Evolutionary conservation across 1,140 invertebrate genomes (phyloP).

Genomic region (Adoxophyes honmai): DNA sequence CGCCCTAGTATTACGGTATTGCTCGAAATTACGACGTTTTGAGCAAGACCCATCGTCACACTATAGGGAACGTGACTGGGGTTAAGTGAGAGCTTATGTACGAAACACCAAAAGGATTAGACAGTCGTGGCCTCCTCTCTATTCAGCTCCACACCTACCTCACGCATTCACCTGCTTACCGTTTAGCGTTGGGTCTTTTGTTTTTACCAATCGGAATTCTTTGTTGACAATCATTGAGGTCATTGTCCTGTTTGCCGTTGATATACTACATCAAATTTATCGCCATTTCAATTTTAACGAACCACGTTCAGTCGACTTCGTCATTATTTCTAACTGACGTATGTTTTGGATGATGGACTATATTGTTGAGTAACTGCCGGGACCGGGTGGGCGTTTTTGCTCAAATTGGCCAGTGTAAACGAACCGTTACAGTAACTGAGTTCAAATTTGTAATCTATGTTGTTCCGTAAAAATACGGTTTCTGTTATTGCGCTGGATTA

Average conservation of each 20-base stretch:
- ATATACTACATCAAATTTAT: too few relatives aligned
- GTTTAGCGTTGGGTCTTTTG: too few relatives aligned
- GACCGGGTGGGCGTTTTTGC: conserved; percentile 28
- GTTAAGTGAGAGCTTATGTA: conserved; percentile 12
- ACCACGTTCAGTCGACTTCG: too few relatives aligned
- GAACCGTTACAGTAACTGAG: conserved; percentile 25
- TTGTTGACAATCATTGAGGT: too few relatives aligned
- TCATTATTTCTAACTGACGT: too few relatives aligned
- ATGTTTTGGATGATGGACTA: too few relatives aligned
- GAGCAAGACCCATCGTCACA: conserved; percentile 24
- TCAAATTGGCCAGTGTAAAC: conserved; percentile 38
- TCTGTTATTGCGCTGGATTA: too few relatives aligned
- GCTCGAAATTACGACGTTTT: conserved; percentile 30
- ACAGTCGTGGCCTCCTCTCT: not conserved
- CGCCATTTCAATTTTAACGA: too few relatives aligned
- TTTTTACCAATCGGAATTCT: too few relatives aligned
- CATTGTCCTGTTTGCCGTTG: too few relatives aligned
- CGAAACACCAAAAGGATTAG: not conserved
- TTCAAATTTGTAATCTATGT: not conserved
- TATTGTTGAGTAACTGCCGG: too few relatives aligned
- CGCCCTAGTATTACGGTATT: conserved; percentile 44
- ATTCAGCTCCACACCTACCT: not conserved
- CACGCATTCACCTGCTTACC: conserved; percentile 4
- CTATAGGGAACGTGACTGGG: conserved; percentile 16
- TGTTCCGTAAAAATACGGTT: too few relatives aligned